Evolutionary conservation across 2,888 invertebrate genomes (phyloP), one percentile per base, ranked within the genome.

Genomic region (Hartigia nigra): DNA sequence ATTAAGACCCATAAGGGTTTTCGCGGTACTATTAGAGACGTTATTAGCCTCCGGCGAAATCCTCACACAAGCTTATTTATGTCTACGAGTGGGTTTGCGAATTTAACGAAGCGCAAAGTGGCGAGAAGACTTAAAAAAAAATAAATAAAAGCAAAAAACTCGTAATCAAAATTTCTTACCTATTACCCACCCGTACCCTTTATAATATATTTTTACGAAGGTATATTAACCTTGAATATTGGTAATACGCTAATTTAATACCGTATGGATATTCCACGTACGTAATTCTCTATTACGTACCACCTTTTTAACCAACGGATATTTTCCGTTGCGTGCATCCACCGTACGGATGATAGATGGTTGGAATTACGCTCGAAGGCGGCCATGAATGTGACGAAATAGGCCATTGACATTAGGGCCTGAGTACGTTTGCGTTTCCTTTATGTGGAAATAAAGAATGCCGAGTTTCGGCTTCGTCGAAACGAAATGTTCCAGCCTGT

Each of bases 271-370:
- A 32, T 72, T 72, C 72, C 72, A 72, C 72, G 31, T 72, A 31
- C 72, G 72, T 72, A 31, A 12, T 32, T 72, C 72, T 14, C 32
- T 31, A 12, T 72, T 72, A 32, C 72, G 39, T 39, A 39, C 39
- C 23, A 39, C 39, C 23, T 70, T 32, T 32, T 70, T 70, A 12
- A 31, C 72, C 32, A 70, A 14, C 72, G 31, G 74, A 76, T 78
- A 78, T 78, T 78, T 76, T 69, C 74, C 76, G 74, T 78, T 76
- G 79, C 79, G 79, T 79, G 76, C 77, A 79, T 79, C 37, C 77
- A 34, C 39, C 39, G 39, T 39, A 39, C 23, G 39, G 74, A 79
- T 77, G 77, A 79, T 77, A 77, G 77, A 79, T 77, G 79, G 76
- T 69, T 74, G 74, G 75, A 77, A 77, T 79, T 74, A 77, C 79